A percentile compares a stretch with the other conserved stretches of the same genome.
Conservation (phyloP, 2,797 vertebrate genomes). For the Ammospiza maritima region DNA sequence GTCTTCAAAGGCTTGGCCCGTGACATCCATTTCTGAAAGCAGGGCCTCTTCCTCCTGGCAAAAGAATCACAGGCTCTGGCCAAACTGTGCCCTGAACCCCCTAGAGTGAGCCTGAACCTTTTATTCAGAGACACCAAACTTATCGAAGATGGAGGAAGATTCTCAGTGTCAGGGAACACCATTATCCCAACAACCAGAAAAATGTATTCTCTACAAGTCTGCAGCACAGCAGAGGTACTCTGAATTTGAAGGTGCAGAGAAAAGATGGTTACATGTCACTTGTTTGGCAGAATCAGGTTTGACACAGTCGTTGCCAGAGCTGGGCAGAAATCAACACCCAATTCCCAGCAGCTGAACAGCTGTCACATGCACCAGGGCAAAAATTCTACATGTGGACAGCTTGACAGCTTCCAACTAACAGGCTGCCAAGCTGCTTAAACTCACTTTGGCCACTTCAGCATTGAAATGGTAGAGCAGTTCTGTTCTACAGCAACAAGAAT, state of each 20-base stretch:
- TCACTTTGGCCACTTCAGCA: neutral
- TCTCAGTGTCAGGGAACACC: neutral
- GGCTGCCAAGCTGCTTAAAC: neutral
- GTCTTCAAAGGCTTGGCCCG: constrained; percentile 90
- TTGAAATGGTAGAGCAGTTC: neutral
- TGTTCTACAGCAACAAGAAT: neutral
- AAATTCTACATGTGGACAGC: neutral
- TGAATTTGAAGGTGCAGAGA: neutral
- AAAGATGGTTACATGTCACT: neutral
- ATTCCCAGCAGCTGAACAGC: neutral
- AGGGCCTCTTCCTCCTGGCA: constrained; percentile 87
- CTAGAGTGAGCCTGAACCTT: neutral
- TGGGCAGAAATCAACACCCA: neutral
- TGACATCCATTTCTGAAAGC: constrained; percentile 90
- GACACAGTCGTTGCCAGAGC: neutral
- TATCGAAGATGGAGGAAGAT: neutral
- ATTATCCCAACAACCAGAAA: neutral
- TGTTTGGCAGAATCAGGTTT: neutral
- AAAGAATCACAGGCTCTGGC: neutral
- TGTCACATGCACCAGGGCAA: neutral
- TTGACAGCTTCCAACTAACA: neutral
- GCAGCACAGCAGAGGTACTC: neutral
- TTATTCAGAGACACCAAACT: neutral
- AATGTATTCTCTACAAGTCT: neutral
- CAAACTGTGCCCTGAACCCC: neutral